These are phyloP conservation scores for Upupa epops DNA, from an alignment of 2,113 vertebrate genomes.

Conservation along the genomic window DNA sequence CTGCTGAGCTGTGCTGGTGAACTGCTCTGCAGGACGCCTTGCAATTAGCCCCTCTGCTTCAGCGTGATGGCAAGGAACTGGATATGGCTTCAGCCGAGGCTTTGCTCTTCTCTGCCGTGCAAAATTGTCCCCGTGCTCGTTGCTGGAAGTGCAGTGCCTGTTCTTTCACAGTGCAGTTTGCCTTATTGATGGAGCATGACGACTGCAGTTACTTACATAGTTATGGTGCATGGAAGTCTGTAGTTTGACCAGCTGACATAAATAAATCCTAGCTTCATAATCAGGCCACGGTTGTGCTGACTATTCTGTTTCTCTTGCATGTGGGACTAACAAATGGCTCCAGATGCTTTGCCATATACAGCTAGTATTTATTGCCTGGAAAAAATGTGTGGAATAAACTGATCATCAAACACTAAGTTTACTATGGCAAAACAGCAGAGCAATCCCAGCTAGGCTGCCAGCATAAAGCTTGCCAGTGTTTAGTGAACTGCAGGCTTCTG, in stretches of 20 bases:
- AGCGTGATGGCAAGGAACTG: background rate
- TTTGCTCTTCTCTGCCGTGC: background rate
- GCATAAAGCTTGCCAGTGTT: background rate
- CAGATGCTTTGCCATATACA: conserved; percentile 25
- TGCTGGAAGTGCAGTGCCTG: background rate
- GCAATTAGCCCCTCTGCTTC: background rate
- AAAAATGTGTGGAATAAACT: background rate
- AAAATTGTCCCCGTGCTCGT: accelerated
- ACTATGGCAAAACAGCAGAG: background rate
- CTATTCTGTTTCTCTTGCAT: background rate
- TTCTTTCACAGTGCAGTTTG: background rate
- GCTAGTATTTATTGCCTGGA: background rate
- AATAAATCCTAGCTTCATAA: background rate
- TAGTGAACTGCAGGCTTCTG: background rate
- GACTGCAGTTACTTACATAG: background rate
- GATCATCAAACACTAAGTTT: background rate
- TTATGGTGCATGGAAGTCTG: background rate
- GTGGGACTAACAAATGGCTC: conserved; percentile 5
- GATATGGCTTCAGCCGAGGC: background rate
- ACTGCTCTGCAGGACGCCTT: background rate
- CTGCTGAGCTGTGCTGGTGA: background rate
- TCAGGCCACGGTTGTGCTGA: background rate
- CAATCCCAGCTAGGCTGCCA: background rate
- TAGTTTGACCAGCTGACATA: background rate
- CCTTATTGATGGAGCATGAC: background rate